These are phyloP conservation scores for Vombatus ursinus DNA, from an alignment of 2,113 vertebrate species.

Conservation along the genomic window DNA sequence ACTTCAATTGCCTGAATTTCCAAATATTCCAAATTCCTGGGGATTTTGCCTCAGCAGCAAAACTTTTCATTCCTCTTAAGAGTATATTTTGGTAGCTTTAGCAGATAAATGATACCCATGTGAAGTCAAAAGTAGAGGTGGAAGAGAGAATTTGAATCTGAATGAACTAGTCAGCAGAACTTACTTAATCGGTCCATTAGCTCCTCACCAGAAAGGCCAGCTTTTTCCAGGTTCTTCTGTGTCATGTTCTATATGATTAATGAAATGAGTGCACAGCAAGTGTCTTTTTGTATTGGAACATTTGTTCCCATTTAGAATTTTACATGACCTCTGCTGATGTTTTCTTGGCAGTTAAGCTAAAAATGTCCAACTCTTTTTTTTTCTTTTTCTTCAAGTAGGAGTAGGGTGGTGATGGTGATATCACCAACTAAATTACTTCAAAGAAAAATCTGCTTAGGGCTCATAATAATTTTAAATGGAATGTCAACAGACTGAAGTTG, in stretches of 20 bases:
- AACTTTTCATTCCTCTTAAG: neutral
- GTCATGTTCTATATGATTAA: neutral
- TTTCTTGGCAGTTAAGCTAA: neutral
- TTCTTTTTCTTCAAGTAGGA: neutral
- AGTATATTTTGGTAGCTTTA: neutral
- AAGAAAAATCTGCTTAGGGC: neutral
- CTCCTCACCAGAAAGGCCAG: neutral
- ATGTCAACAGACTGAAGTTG: neutral
- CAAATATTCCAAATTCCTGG: neutral
- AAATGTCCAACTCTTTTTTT: neutral
- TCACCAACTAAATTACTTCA: neutral
- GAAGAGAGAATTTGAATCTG: neutral
- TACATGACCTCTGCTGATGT: neutral
- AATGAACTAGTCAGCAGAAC: neutral
- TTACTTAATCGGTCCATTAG: neutral
- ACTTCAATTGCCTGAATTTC: neutral
- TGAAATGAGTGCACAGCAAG: neutral
- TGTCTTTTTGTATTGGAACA: neutral
- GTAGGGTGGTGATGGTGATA: neutral
- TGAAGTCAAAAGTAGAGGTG: neutral
- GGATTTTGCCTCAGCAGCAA: neutral
- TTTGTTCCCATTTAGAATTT: neutral
- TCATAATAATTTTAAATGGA: neutral
- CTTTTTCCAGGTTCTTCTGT: neutral
- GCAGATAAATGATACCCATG: neutral